Base-by-base conservation (phyloP, 2,113 vertebrate species). In the Callionymus lyra region DNA sequence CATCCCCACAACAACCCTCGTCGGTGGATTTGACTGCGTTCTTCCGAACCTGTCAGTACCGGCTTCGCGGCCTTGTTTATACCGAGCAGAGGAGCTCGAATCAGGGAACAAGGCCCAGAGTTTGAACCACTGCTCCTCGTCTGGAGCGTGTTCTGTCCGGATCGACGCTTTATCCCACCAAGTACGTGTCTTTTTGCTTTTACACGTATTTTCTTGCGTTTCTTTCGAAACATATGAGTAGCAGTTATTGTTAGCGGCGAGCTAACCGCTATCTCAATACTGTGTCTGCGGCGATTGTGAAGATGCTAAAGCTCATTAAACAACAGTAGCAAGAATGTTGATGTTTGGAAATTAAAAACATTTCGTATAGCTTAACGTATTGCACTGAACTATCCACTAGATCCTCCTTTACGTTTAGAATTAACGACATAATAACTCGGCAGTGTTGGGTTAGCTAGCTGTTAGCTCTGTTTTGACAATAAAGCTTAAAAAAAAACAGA, bases 61-160 rank as follows among this genome's bases (percentile, higher is more conserved):
- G 17, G 47, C 43, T 34, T 10, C 13, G 21, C 14, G 61, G 66
- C 59, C 72, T 79, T 80, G 83, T 84, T 85, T 80, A 79, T 82
- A 79, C 65, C 65, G 66, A 52, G 53, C 49, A 27, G 21, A 8
- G 21, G 8, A 27, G 21, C 65, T 61, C 10, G 60, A 40, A 37
- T 36, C 64, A 17, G 66, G 50, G 63, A 21, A 50, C 44, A 56
- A 74, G 81, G 76, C 81, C 82, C 68, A 39, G 53, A 47, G 52
- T 61, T 48, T 60, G 38, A 42, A 32, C 48, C 39, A 41, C 33
- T 45, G 44, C 44, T 40, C 34, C 63, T 48, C 72, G 64, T 56
- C 57, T 6, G 50, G 39, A 53, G 41, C 31, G 56, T 34, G 54
- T 56, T 63, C 50, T 37, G 31, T 56, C 44, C 44, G 53, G 59